Base-by-base conservation (phyloP, 35 echinoderm and acorn worm genomes). In the Ophioderma brevispina region DNA sequence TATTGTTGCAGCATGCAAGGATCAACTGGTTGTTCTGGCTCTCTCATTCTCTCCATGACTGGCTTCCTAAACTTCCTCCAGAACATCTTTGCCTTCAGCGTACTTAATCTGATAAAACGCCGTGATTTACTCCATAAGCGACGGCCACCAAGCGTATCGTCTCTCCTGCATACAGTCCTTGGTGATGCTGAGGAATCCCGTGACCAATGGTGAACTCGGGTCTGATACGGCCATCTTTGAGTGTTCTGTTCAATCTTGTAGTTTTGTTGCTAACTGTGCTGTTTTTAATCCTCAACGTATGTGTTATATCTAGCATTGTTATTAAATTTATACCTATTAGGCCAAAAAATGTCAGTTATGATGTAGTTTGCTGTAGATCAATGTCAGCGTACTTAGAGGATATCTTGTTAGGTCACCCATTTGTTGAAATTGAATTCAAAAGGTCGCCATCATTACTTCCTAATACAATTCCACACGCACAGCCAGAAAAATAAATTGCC, bases 41-140 rank as follows among this genome's bases (percentile, higher is more conserved):
- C 35, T 95, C 1, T 87, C 94, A n/a, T 64, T 99, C 84, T 99
- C 17, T 91, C 93, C 64, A 34, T 56, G 2, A 99, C 90, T 49
- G 94, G 97, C 32, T 88, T 95, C n/a, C 81, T 99, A 17, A 99
- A 99, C 77, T 99, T 99, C 84, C 87, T 81, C 17, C 97, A 99
- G 81, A 99, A 99, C 81, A 95, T 99, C 46, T 95, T 99, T 40
- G 97, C 97, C 59, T 99, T 99, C 81, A 95, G 93, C 86, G 93
- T 99, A 18, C 88, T 99, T n/a, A 92, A 95, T 34, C 55, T 99
- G 40, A 86, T 94, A 18, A 89, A 86, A 0, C 94, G n/a, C 97
- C 0, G 85, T 99, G 13, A 99, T 93, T 88, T 99, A 99, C 85
- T 99, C 97, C 36, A 95, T 99, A n/a, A 32, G 97, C 97, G 5